Percentiles rank a stretch among this genome's conserved stretches.
phyloP scores from a whole-genome alignment of 2,113 vertebrate species.

The Rhinolophus sinicus region DNA sequence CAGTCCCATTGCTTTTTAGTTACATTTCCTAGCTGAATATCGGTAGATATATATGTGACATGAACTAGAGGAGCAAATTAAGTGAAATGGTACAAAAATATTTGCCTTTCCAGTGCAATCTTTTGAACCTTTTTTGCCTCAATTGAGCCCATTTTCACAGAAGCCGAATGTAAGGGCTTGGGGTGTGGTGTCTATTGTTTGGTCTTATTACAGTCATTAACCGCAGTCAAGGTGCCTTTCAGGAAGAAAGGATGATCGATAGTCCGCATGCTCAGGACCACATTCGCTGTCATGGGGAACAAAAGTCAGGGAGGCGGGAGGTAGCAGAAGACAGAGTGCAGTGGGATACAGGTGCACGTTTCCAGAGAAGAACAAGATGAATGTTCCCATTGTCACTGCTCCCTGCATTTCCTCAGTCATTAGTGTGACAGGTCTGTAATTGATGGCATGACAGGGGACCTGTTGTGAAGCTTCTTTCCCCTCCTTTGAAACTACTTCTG shows the following conservation, averaged over 20 bases:
- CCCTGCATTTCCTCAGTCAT: conserved; percentile 83
- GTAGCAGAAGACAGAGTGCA: conserved; percentile 83
- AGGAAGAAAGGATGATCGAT: conserved; percentile 86
- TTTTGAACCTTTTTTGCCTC: not conserved
- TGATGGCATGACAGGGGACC: conserved; percentile 85
- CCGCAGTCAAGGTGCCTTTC: conserved; percentile 89
- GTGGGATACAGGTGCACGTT: conserved; percentile 83
- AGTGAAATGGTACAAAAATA: conserved; percentile 9
- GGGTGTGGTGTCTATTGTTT: conserved; percentile 61
- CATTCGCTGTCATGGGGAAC: conserved; percentile 77
- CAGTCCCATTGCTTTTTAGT: not conserved
- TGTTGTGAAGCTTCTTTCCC: conserved; percentile 81
- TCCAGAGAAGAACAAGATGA: conserved; percentile 83
- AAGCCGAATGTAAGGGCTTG: conserved; percentile 24
- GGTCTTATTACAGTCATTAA: conserved; percentile 77
- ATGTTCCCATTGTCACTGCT: conserved; percentile 84
- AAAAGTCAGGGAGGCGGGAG: conserved; percentile 72
- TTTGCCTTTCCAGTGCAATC: conserved; percentile 41
- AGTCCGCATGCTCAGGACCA: conserved; percentile 67
- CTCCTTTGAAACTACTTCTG: conserved; percentile 79
- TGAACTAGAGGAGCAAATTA: not conserved
- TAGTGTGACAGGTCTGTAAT: conserved; percentile 86
- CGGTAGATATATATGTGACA: not conserved
- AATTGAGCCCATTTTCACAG: conserved; percentile 57
- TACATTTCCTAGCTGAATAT: not conserved